Evolutionary conservation across 2,888 invertebrate species (phyloP).

Genomic region (Ectemnius continuus): DNA sequence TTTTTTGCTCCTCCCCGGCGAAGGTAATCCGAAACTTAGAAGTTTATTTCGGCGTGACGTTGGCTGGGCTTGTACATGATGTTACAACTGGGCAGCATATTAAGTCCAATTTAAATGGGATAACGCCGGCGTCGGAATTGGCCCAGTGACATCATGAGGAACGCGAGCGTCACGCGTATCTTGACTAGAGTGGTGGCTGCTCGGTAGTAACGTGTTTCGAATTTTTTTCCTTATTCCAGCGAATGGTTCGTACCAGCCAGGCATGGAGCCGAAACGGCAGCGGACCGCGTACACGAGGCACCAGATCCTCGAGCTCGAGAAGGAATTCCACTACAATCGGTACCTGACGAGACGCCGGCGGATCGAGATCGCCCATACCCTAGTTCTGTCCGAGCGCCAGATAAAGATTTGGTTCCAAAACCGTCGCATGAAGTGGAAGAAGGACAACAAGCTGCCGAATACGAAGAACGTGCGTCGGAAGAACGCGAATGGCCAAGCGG

Average conservation of each 20-base stretch:
- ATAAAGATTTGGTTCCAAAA: constrained; percentile 95
- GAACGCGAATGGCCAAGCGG: constrained; percentile 78
- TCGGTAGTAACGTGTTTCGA: constrained; percentile 11
- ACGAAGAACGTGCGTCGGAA: constrained; percentile 86
- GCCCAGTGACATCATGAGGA: too few relatives aligned
- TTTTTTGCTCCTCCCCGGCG: too few relatives aligned
- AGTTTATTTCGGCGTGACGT: too few relatives aligned
- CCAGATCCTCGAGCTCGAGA: constrained; percentile 98
- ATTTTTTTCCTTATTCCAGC: constrained; percentile 82
- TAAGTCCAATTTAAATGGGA: too few relatives aligned
- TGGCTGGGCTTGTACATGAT: too few relatives aligned
- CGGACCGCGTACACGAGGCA: constrained; percentile 98
- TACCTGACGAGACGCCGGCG: constrained; percentile 96
- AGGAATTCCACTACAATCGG: constrained; percentile 98
- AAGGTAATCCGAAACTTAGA: too few relatives aligned
- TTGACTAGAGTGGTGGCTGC: not conserved
- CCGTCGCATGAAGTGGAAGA: constrained; percentile 92
- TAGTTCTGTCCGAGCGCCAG: constrained; percentile 94
- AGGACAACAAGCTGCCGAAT: constrained; percentile 93
- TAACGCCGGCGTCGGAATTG: too few relatives aligned
- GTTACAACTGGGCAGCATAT: too few relatives aligned
- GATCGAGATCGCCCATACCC: constrained; percentile 97
- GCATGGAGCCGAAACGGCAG: constrained; percentile 97
- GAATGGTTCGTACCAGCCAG: constrained; percentile 92
- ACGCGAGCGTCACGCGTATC: too few relatives aligned